These are phyloP conservation scores for Acrossocheilus wenchowensis DNA, from an alignment of 2,797 vertebrate species.

Conservation along the genomic window DNA sequence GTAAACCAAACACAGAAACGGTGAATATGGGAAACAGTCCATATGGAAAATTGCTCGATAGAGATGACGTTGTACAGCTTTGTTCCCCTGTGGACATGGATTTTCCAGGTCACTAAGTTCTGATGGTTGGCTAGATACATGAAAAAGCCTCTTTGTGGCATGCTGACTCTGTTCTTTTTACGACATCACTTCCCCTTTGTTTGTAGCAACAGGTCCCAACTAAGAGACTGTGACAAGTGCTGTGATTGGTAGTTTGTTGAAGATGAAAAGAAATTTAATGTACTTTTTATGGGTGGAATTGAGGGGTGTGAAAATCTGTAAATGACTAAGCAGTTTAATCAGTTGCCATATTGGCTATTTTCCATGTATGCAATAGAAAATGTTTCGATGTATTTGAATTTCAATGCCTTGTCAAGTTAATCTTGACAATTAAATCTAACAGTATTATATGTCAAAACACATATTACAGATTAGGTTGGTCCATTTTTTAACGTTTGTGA, in stretches of 20 bases:
- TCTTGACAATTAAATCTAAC: neutral
- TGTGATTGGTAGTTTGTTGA: neutral
- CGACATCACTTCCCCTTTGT: constrained; percentile 32
- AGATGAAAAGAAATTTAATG: neutral
- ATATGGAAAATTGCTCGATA: constrained; percentile 8
- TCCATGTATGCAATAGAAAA: neutral
- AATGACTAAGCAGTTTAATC: neutral
- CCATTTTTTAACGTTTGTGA: neutral
- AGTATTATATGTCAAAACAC: neutral
- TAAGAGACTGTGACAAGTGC: neutral
- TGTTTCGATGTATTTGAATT: neutral
- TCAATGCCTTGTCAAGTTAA: neutral
- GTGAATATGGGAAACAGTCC: neutral
- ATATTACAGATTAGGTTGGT: constrained; percentile 1
- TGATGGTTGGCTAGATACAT: constrained; percentile 16
- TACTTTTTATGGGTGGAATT: neutral
- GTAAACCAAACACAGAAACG: neutral
- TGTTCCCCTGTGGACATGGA: constrained; percentile 53
- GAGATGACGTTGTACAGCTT: neutral
- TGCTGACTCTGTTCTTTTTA: constrained; percentile 40
- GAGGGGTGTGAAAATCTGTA: neutral
- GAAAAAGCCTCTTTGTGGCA: constrained; percentile 22
- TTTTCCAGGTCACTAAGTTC: constrained; percentile 69
- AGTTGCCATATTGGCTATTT: constrained; percentile 1
- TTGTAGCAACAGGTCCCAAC: constrained; percentile 48